Base-by-base conservation (phyloP, 2,113 vertebrate species). In the Lutjanus erythropterus region DNA sequence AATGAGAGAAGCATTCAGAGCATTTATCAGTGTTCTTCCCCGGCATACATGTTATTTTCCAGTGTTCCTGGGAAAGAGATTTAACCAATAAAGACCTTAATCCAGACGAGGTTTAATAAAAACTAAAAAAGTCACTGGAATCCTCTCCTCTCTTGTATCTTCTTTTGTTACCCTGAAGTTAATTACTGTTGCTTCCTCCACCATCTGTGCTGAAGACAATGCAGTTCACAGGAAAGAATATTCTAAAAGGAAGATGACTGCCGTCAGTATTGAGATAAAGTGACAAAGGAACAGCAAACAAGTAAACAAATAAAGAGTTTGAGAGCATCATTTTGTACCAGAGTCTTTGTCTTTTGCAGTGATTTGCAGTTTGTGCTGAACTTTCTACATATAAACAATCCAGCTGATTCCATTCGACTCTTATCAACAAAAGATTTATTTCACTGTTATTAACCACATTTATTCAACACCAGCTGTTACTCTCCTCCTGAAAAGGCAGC, bases 1-100 rank as follows among this genome's bases (percentile, higher is more conserved):
- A 91, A 89, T 70, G 75, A 88, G 65, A 93, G 84, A 90, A 86
- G 84, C 80, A 91, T 92, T 91, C 81, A 53, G 88, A 79, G 85
- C 78, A 87, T 91, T 91, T 83, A 71, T 62, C 49, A 65, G 70
- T 53, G 18, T 73, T 81, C 49, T 62, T 73, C 47, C 23, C 25
- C 21, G n/a, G n/a, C n/a, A 29, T 78, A 33, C 52, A 67, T 69
- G 74, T 85, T 58, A 19, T 89, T 89, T 92, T 87, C 69, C 76
- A 78, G 67, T 59, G 77, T 80, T 90, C 75, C 70, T 89, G 86
- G 86, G 86, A 93, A 93, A 90, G 66, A 85, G 85, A 88, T 88
- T 81, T 77, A 65, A 83, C 80, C 68, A 90, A 88, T 87, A 87
- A 91, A 89, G 80, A 68, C 69, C 42, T 44, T 92, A 92, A 93